Base-by-base conservation (phyloP, 1,140 invertebrate genomes). In the Drosophila pruinosa region DNA sequence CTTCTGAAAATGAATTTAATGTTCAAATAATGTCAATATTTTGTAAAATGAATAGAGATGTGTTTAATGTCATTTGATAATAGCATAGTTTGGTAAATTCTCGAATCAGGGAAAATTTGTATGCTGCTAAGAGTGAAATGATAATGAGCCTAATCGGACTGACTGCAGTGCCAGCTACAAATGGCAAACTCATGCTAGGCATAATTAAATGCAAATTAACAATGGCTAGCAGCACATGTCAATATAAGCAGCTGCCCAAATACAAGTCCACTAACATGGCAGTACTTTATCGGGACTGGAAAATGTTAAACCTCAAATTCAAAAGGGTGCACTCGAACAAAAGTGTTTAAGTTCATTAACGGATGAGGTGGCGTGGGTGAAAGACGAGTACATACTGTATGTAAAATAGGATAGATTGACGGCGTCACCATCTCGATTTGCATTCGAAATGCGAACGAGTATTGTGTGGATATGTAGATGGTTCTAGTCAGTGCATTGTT, bases 271-370 rank as follows among this genome's bases (percentile, higher is more conserved):
- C n/a, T n/a, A n/a, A n/a, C n/a, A 10, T 47, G 31, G n/a, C 4
- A n/a, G 22, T 4, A 45, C 6, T 45, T 47, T 47, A 47, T 47
- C 12, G 21, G 8, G 43, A 3, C 43, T 26, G 21, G 10, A 4
- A 24, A 47, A 7, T 41, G 39, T 19, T 21, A 41, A 41, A 17
- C n/a, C 15, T 8, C 17, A 6, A 19, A 41, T 19, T 10, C 28
- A n/a, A 8, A 31, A 0, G 97, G 97, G 92, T 98, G 95, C 28
- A 94, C 92, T 61, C 93, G 77, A 61, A 95, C 92, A 12, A 12
- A 45, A 47, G 4, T 43, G 14, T 19, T 36, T 17, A 24, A 39
- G 56, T 41, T 28, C 38, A 21, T 57, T 58, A 58, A 58, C 47
- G 56, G 41, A 58, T 1, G 39, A 12, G 26, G n/a, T n/a, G n/a